Conservation (phyloP, 37 sponge, comb jelly and placozoan genomes). For the Cliona cf. orientalis region DNA sequence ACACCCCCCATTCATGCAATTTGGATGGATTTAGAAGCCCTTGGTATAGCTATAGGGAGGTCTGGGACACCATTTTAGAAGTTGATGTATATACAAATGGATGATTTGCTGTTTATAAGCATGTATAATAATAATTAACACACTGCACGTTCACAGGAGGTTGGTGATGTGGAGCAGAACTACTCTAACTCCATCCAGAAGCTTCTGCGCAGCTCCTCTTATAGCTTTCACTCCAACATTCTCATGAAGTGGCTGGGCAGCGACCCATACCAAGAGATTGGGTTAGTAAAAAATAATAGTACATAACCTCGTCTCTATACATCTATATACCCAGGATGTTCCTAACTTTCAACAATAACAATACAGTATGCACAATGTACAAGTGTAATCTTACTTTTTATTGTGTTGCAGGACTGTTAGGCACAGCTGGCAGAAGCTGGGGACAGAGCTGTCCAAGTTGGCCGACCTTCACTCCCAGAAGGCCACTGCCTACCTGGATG, state of each 20-base stretch:
- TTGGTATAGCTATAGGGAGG: not conserved
- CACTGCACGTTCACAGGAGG: constrained; percentile 35
- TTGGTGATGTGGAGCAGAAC: constrained; percentile 70
- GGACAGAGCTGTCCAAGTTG: constrained; percentile 51
- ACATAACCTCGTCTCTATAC: constrained; percentile 5
- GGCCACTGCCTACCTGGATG: constrained; percentile 47
- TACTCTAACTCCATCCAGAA: constrained; percentile 61
- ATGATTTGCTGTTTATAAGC: not conserved
- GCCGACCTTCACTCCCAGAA: constrained; percentile 66
- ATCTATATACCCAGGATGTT: not conserved
- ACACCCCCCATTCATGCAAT: too few relatives aligned
- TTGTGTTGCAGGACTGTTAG: constrained; percentile 59
- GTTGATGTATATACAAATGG: not conserved
- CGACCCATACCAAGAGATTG: constrained; percentile 75
- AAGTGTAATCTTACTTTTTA: not conserved
- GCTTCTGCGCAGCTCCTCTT: constrained; percentile 61
- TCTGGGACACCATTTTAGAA: not conserved
- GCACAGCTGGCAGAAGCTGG: constrained; percentile 70
- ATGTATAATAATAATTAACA: not conserved
- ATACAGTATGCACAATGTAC: not conserved
- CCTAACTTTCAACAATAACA: not conserved
- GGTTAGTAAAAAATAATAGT: constrained; percentile 40
- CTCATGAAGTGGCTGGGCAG: constrained; percentile 76
- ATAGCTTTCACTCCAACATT: constrained; percentile 80
- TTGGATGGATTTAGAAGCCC: not conserved